Evolutionary conservation across 2,888 invertebrate species (phyloP).

Genomic region (Tromatobia lineatoria): DNA sequence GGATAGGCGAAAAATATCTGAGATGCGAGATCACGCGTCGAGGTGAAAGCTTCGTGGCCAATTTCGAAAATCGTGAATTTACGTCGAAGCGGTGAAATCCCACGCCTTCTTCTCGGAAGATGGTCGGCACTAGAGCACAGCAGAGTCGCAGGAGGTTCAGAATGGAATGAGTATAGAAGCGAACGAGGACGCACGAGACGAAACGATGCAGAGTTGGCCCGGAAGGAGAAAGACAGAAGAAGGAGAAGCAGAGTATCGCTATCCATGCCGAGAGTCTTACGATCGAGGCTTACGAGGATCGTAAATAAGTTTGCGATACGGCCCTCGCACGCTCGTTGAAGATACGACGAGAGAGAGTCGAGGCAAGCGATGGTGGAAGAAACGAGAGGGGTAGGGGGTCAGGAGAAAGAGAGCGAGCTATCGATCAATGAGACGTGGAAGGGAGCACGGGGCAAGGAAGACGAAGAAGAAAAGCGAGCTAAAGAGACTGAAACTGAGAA

Average conservation of each 20-base stretch:
- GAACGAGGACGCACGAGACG: conserved; percentile 59
- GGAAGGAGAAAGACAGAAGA: conserved; percentile 54
- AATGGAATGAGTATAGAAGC: conserved; percentile 42
- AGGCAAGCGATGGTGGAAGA: conserved; percentile 24
- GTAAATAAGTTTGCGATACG: conserved; percentile 82
- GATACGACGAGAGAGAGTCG: conserved; percentile 71
- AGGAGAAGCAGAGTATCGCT: conserved; percentile 61
- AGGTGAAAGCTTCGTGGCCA: conserved; percentile 53
- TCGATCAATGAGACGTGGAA: conserved; percentile 56
- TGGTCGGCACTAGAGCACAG: conserved; percentile 47
- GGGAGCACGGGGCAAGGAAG: conserved; percentile 19
- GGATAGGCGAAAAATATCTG: conserved; percentile 34
- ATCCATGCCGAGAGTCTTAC: conserved; percentile 73
- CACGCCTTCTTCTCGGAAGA: conserved; percentile 42
- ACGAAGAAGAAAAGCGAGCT: conserved; percentile 36
- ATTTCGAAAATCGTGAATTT: conserved; percentile 69
- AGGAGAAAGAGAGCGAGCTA: conserved; percentile 49
- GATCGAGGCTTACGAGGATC: conserved; percentile 81
- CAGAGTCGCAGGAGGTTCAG: conserved; percentile 62
- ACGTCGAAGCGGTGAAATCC: conserved; percentile 62
- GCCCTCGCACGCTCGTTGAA: conserved; percentile 75
- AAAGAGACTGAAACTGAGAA: conserved; percentile 59
- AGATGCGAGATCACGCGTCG: conserved; percentile 47
- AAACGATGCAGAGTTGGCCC: conserved; percentile 57
- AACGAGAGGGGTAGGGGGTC: conserved; percentile 25